Evolutionary conservation across 2,888 invertebrate species (phyloP).

Genomic region (Brachypalpus laphriformis): DNA sequence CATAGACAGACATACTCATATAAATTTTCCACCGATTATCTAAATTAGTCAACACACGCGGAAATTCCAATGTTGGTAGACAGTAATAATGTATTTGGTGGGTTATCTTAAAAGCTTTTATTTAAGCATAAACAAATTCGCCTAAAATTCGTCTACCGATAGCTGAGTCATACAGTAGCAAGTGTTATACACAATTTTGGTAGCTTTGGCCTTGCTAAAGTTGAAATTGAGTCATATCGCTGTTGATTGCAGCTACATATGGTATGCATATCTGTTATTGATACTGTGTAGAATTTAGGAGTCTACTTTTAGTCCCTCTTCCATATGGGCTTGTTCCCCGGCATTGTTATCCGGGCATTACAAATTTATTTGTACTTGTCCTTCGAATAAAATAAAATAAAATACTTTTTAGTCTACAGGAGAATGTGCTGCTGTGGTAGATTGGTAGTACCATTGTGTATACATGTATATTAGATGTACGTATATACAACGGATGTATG

Average conservation of each 20-base stretch:
- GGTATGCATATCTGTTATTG: no score
- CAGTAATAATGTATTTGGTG: neutral
- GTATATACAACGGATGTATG: no score
- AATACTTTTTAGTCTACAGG: no score
- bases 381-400: no score
- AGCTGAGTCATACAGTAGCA: neutral
- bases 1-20: no score
- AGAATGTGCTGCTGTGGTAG: neutral
- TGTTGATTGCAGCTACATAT: neutral
- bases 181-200: neutral
- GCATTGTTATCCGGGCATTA: no score
- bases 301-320: slow-evolving; percentile 16
- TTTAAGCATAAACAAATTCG: neutral
- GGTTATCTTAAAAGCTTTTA: slow-evolving; percentile 3
- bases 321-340: no score
- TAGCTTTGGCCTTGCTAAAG: neutral
- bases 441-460: neutral
- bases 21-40: no score
- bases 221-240: neutral
- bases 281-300: neutral
- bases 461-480: no score
- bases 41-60: no score
- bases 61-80: no score
- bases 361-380: no score
- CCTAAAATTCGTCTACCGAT: slow-evolving; percentile 21